These are phyloP conservation scores for Artemia sinica DNA, from an alignment of 2,888 invertebrate species.

Conservation along the genomic window DNA sequence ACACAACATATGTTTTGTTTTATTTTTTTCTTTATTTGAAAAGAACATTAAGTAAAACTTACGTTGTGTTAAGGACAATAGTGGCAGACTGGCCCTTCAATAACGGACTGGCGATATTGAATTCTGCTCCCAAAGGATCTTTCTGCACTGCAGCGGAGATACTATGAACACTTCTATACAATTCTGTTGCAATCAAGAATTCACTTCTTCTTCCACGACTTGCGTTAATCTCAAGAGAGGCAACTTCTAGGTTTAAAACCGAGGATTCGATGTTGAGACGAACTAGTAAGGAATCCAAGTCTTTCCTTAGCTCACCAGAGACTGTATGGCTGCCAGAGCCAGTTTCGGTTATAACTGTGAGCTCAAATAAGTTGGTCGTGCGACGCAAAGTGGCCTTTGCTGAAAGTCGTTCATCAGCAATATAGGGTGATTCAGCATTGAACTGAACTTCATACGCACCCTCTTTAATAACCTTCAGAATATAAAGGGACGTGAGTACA, in stretches of 20 bases:
- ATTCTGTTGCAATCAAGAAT: conserved; percentile 21
- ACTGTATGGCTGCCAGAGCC: conserved; percentile 1
- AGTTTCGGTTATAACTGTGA: not conserved
- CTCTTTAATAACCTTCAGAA: not conserved
- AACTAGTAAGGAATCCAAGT: not conserved
- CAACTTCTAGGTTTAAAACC: not conserved
- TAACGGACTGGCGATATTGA: conserved; percentile 25
- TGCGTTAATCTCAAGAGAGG: conserved; percentile 1
- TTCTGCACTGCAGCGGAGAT: conserved; percentile 23
- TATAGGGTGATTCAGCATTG: not conserved
- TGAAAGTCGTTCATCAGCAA: not conserved
- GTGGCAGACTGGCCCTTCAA: conserved; percentile 25
- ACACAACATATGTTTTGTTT: no score
- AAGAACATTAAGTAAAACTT: not conserved
- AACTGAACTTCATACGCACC: not conserved
- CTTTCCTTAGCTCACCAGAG: conserved; percentile 6
- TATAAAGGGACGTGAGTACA: not conserved
- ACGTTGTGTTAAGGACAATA: conserved; percentile 24
- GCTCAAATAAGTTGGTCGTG: not conserved
- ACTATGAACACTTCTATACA: conserved; percentile 22
- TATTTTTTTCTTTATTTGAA: no score
- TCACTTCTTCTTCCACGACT: conserved; percentile 1
- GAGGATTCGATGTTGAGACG: not conserved
- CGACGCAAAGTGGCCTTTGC: not conserved
- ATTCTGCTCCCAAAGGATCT: conserved; percentile 24